These are phyloP conservation scores for Eumacrocentrus americanus DNA, from an alignment of 2,888 invertebrate species.

Conservation along the genomic window DNA sequence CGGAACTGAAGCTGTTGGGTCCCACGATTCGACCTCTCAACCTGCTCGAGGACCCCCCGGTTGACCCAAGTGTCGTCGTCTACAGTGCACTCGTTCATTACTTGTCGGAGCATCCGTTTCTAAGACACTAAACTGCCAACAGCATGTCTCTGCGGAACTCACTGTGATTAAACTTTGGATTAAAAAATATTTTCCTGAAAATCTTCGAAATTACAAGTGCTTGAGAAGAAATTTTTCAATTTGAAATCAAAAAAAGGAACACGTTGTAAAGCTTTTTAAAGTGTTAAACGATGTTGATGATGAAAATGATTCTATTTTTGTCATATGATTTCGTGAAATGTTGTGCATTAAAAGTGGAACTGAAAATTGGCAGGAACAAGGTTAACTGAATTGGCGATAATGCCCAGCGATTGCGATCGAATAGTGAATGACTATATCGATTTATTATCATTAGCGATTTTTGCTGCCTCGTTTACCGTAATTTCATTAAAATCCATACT, in stretches of 20 bases:
- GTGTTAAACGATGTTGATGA: too few species aligned
- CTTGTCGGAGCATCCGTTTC: not conserved
- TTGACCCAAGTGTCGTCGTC: conserved; percentile 35
- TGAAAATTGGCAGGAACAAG: not conserved
- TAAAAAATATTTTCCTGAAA: too few species aligned
- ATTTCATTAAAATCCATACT: conserved; percentile 31
- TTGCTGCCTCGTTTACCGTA: conserved; percentile 21
- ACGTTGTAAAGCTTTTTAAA: too few species aligned
- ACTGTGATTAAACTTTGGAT: too few species aligned
- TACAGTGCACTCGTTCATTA: conserved; percentile 3
- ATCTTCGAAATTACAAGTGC: not conserved
- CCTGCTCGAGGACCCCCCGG: conserved; percentile 42
- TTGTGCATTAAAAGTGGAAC: not conserved
- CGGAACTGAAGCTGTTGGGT: conserved; percentile 42
- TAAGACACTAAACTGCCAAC: conserved; percentile 4
- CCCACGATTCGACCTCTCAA: conserved; percentile 48
- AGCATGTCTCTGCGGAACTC: not conserved
- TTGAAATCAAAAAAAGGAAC: too few species aligned
- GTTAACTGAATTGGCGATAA: conserved; percentile 32
- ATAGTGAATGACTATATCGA: conserved; percentile 33
- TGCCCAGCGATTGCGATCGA: conserved; percentile 39
- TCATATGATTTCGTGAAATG: not conserved
- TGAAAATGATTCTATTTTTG: not conserved
- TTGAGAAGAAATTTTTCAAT: conserved; percentile 5
- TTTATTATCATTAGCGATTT: conserved; percentile 22